Conservation (phyloP, 2,888 invertebrate genomes). For the Camponotus fellah region DNA sequence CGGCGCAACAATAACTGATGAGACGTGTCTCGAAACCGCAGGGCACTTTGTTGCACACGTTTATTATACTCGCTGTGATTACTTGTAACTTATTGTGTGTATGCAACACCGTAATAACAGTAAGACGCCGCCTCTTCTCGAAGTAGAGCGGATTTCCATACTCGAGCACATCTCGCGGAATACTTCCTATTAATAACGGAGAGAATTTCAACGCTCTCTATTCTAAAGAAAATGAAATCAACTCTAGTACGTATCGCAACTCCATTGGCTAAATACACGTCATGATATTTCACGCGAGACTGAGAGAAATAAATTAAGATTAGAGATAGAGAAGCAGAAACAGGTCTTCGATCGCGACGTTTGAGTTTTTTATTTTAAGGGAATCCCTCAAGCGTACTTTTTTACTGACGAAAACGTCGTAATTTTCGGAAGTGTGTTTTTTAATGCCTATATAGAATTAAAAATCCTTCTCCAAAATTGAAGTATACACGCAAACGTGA, state of each 20-base stretch:
- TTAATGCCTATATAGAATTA: no score
- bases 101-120: constrained; percentile 12
- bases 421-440: no score
- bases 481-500: no score
- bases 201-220: neutral
- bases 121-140: constrained; percentile 4
- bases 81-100: constrained; percentile 29
- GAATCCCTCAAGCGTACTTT: no score
- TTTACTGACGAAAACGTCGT: no score
- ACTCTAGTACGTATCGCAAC: neutral
- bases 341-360: neutral
- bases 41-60: constrained; percentile 41
- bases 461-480: no score
- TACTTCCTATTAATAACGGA: constrained; percentile 30
- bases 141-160: constrained; percentile 14
- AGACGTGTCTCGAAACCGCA: constrained; percentile 3
- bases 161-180: neutral
- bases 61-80: constrained; percentile 40
- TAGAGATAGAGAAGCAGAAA: neutral
- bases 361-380: neutral
- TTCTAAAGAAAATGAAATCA: neutral
- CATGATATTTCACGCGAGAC: neutral
- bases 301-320: neutral
- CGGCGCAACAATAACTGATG: constrained; percentile 40
- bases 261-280: neutral